Evolutionary conservation across 2,113 vertebrate genomes (phyloP).

Genomic region (Gnathonemus longibarbis): DNA sequence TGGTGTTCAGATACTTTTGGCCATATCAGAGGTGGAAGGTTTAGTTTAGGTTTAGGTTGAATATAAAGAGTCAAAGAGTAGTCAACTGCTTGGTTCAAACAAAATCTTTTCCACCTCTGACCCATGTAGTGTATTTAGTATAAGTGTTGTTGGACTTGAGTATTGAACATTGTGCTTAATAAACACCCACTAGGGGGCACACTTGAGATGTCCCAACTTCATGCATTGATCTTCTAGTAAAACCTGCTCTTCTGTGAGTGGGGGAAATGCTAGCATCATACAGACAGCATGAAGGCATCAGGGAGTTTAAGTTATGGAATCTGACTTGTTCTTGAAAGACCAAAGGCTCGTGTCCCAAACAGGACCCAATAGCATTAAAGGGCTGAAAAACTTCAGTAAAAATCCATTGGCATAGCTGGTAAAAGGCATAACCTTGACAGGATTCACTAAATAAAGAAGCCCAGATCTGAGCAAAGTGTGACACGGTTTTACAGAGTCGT

Average conservation of each 20-base stretch:
- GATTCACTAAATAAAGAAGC: background rate
- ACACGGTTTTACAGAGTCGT: background rate
- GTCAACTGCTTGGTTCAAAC: too few relatives aligned
- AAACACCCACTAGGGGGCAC: conserved; percentile 71
- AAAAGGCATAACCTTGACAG: background rate
- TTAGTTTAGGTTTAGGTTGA: too few relatives aligned
- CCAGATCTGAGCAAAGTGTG: background rate
- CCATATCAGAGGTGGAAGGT: background rate
- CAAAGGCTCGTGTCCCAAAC: background rate
- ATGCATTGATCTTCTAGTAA: background rate
- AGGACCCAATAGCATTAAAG: background rate
- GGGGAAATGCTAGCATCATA: background rate
- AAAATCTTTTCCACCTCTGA: too few relatives aligned
- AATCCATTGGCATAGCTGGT: background rate
- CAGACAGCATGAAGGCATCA: background rate
- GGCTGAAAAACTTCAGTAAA: background rate
- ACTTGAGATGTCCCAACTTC: conserved; percentile 40
- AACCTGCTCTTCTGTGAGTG: background rate
- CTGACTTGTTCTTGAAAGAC: background rate
- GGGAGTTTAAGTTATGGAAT: background rate
- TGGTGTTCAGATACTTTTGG: background rate
- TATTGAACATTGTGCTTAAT: background rate
- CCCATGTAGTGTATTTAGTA: background rate
- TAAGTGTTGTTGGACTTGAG: background rate
- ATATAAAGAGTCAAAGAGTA: too few relatives aligned